Conservation (phyloP, 1,140 invertebrate genomes). For the Microplitis mediator region DNA sequence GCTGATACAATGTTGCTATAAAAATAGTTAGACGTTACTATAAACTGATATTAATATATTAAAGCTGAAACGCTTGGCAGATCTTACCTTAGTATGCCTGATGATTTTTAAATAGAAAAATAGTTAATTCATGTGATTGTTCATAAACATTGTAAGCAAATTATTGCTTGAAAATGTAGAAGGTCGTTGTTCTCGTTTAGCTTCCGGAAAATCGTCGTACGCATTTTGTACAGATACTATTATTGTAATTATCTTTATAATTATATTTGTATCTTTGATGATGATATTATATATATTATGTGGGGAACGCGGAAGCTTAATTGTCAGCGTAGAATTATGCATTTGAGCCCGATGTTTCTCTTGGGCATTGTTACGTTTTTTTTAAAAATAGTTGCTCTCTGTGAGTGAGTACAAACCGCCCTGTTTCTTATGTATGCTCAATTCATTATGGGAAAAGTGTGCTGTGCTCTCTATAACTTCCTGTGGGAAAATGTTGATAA, state of each 20-base stretch:
- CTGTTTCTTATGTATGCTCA: neutral
- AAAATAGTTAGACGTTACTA: too few species aligned
- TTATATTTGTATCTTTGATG: neutral
- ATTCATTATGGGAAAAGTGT: constrained; percentile 19
- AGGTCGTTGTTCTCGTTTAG: constrained; percentile 6
- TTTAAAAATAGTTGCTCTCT: neutral
- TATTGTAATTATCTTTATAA: constrained; percentile 5
- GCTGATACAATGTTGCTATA: too few species aligned
- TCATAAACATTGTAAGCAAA: neutral
- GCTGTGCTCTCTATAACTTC: neutral
- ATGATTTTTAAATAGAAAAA: too few species aligned
- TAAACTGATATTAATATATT: too few species aligned
- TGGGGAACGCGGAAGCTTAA: constrained; percentile 34
- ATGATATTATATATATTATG: neutral
- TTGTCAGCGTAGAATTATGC: constrained; percentile 24
- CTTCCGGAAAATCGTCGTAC: constrained; percentile 27
- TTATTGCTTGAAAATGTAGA: neutral
- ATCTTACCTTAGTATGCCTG: too few species aligned
- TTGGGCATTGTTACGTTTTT: neutral
- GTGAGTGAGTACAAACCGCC: neutral
- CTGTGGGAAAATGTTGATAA: constrained; percentile 16
- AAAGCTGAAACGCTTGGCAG: too few species aligned
- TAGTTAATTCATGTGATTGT: neutral
- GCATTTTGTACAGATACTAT: constrained; percentile 1
- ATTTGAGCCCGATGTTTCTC: constrained; percentile 7